phyloP scores from a whole-genome alignment of 2,797 vertebrate genomes.

The Enteromius radiatus region DNA sequence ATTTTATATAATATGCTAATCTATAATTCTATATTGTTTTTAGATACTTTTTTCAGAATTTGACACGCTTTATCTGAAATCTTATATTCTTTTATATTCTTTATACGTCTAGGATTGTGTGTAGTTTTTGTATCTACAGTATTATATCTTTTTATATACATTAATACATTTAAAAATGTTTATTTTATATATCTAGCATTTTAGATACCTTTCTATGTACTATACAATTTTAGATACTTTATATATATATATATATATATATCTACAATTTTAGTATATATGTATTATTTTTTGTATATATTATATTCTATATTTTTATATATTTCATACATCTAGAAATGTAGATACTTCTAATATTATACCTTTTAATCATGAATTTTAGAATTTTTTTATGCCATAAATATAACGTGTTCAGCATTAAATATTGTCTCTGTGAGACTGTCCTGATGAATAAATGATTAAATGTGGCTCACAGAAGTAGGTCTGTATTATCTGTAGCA shows the following conservation, averaged over 20 bases:
- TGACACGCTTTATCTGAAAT: not conserved
- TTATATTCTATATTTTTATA: not conserved
- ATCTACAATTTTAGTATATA: not conserved
- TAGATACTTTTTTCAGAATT: not conserved
- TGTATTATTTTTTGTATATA: not conserved
- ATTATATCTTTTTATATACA: not conserved
- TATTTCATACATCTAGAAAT: not conserved
- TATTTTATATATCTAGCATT: not conserved
- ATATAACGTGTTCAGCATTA: not conserved
- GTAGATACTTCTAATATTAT: not conserved
- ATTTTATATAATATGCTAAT: not conserved
- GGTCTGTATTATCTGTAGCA: no score
- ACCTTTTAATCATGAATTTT: not conserved
- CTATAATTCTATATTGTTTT: not conserved
- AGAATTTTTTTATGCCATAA: not conserved
- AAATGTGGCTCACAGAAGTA: no score
- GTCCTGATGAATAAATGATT: not conserved
- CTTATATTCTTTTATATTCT: not conserved
- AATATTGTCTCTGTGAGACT: no score
- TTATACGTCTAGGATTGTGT: not conserved
- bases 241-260: not conserved
- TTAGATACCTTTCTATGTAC: no score
- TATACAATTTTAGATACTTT: not conserved
- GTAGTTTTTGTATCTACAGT: not conserved
- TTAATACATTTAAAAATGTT: no score